Evolutionary conservation across 2,113 vertebrate genomes (phyloP).

Genomic region (Indicator indicator): DNA sequence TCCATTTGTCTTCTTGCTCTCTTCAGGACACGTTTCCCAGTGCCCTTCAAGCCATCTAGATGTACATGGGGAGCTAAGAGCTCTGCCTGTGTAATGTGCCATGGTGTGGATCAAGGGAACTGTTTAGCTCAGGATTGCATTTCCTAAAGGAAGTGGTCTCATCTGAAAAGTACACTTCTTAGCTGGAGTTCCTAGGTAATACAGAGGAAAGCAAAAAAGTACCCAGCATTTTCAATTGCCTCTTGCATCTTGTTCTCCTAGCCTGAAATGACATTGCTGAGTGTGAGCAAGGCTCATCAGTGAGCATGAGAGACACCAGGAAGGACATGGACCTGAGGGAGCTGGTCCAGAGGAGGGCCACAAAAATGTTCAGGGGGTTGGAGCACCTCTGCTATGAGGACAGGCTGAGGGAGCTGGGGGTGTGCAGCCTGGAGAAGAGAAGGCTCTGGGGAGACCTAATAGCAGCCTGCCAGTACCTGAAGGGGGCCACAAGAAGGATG

Average conservation of each 20-base stretch:
- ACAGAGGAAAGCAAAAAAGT: background rate
- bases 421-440: too few relatives aligned
- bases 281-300: background rate
- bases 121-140: background rate
- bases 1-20: background rate
- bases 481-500: too few relatives aligned
- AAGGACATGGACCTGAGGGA: too few relatives aligned
- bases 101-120: background rate
- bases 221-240: background rate
- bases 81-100: background rate
- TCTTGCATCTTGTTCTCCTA: background rate
- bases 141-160: background rate
- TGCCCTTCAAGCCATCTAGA: background rate
- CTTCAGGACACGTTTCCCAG: background rate
- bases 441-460: too few relatives aligned
- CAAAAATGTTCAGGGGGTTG: too few relatives aligned
- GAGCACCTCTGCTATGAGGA: too few relatives aligned
- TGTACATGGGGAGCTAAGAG: background rate
- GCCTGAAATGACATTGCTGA: background rate
- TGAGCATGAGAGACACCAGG: background rate
- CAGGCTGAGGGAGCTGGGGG: too few relatives aligned
- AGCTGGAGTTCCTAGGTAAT: background rate
- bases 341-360: too few relatives aligned
- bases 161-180: background rate
- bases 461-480: too few relatives aligned